phyloP scores from a whole-genome alignment of 2,888 invertebrate genomes.

The Stenoptilia bipunctidactyla region DNA sequence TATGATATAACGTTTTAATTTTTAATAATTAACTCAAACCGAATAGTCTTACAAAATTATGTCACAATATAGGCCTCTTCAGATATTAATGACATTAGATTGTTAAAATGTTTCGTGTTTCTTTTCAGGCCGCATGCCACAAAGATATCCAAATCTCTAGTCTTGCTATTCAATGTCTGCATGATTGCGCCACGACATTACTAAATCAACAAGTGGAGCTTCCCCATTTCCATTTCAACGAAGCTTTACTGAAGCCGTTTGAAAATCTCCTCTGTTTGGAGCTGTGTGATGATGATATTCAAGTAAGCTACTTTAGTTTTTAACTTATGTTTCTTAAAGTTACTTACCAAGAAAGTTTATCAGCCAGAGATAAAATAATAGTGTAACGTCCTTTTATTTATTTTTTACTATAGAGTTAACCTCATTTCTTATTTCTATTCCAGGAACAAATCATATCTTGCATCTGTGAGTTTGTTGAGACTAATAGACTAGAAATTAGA shows the following conservation, averaged over 20 bases:
- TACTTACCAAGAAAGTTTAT: too few species aligned
- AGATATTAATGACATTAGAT: too few species aligned
- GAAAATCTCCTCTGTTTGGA: constrained; percentile 95
- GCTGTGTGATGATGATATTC: constrained; percentile 92
- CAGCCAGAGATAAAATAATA: constrained; percentile 1
- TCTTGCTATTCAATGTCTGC: constrained; percentile 91
- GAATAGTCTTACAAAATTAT: too few species aligned
- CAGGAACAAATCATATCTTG: constrained; percentile 93
- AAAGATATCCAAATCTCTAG: constrained; percentile 90
- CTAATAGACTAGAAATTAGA: constrained; percentile 91
- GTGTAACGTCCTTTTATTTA: background rate
- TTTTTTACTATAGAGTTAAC: too few species aligned
- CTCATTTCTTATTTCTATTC: constrained; percentile 19
- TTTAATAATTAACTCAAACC: too few species aligned
- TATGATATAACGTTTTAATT: too few species aligned
- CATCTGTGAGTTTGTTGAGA: constrained; percentile 96
- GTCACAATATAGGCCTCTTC: too few species aligned
- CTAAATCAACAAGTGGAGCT: constrained; percentile 89
- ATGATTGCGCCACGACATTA: constrained; percentile 90
- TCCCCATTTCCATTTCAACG: constrained; percentile 96
- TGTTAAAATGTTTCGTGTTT: too few species aligned
- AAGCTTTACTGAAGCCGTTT: constrained; percentile 93
- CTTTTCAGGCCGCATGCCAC: constrained; percentile 90
- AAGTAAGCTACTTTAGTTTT: constrained; percentile 57
- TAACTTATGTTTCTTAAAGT: too few species aligned